These are phyloP conservation scores for Plectus sambesii DNA, from an alignment of 1,140 invertebrate genomes.

Conservation along the genomic window DNA sequence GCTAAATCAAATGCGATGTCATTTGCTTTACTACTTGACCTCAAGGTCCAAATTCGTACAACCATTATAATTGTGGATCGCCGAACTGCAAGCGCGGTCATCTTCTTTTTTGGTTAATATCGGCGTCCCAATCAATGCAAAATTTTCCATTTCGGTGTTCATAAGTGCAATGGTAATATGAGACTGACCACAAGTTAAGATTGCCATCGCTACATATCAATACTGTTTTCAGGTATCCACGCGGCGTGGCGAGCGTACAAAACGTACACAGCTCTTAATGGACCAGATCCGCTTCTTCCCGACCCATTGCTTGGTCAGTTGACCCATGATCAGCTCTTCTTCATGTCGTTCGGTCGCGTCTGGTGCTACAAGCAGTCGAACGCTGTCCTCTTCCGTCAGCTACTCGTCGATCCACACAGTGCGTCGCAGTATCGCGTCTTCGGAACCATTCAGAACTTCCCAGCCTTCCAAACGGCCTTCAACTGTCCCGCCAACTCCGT, in stretches of 20 bases:
- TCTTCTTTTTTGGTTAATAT: too few species aligned
- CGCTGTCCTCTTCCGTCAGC: conserved; percentile 11
- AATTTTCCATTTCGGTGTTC: too few species aligned
- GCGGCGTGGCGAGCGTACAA: conserved; percentile 34
- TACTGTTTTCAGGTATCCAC: conserved; percentile 28
- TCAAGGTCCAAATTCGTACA: too few species aligned
- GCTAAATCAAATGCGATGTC: too few species aligned
- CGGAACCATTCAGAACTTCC: conserved; percentile 33
- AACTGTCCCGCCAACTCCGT: conserved; percentile 32
- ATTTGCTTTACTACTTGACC: too few species aligned
- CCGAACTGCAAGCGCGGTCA: too few species aligned
- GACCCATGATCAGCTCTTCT: conserved; percentile 37
- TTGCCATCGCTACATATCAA: conserved; percentile 2
- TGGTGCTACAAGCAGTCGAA: conserved; percentile 30
- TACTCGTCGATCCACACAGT: conserved; percentile 32
- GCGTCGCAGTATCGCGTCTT: conserved; percentile 24
- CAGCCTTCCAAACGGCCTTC: conserved; percentile 38
- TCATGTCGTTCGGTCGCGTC: conserved; percentile 34
- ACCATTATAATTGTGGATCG: too few species aligned
- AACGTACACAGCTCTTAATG: conserved; percentile 25
- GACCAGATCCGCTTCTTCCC: conserved; percentile 35
- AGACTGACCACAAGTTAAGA: too few species aligned
- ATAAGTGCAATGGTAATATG: background rate
- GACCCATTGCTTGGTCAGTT: conserved; percentile 26
- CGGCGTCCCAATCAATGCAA: too few species aligned